Conservation (phyloP, 2,888 invertebrate genomes). For the Mesorhabditis sp. region DNA sequence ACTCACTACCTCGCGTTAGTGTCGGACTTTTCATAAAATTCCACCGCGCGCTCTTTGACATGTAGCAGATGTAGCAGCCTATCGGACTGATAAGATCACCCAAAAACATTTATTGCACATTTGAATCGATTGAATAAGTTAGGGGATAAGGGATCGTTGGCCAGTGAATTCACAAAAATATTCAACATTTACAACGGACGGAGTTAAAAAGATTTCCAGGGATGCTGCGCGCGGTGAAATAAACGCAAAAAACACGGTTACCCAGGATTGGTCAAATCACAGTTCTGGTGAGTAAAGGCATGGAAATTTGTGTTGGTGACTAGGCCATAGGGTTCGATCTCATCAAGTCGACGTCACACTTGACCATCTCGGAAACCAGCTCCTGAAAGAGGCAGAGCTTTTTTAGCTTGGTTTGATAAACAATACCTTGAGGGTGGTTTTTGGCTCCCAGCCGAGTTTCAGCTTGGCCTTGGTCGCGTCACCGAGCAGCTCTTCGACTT, state of each 20-base stretch:
- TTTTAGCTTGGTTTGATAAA: neutral
- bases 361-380: conserved; percentile 90
- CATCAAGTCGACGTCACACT: conserved; percentile 84
- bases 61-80: no score
- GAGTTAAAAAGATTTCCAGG: no score
- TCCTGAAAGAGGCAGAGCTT: conserved; percentile 59
- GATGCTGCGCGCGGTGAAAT: no score
- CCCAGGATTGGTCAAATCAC: neutral
- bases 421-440: conserved; percentile 70
- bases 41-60: no score
- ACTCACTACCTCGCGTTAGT: no score
- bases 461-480: conserved; percentile 84
- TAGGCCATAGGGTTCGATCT: conserved; percentile 81
- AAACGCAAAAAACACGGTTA: neutral
- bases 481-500: conserved; percentile 84
- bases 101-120: no score
- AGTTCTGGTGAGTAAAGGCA: neutral
- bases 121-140: no score
- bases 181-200: no score
- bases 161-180: no score
- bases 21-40: no score
- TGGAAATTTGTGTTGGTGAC: neutral
- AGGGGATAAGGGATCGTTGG: no score
- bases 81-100: no score
- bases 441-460: conserved; percentile 82